These are phyloP conservation scores for Busseola fusca DNA, from an alignment of 2,888 invertebrate species.

Conservation along the genomic window DNA sequence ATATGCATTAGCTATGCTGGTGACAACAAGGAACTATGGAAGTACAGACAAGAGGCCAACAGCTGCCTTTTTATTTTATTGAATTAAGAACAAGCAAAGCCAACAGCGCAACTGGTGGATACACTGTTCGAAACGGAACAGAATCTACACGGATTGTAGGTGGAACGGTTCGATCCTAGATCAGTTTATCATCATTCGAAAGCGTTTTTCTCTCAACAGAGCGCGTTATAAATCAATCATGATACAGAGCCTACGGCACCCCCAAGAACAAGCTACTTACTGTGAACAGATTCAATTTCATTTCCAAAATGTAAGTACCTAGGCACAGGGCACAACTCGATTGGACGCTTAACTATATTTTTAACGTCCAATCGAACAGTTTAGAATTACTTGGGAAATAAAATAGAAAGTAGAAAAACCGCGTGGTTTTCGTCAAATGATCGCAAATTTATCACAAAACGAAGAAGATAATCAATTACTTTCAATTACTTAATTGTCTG, in stretches of 20 bases:
- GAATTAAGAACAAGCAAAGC: background rate
- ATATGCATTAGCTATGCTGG: background rate
- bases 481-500: constrained; percentile 3
- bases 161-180: background rate
- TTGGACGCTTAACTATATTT: background rate
- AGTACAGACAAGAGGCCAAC: background rate
- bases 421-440: background rate
- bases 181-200: background rate
- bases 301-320: background rate
- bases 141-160: background rate
- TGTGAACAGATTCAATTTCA: constrained; percentile 14
- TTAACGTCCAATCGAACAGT: background rate
- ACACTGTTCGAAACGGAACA: background rate
- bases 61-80: background rate
- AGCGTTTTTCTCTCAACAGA: background rate
- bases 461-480: background rate
- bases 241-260: background rate
- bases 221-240: background rate
- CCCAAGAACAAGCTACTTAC: background rate
- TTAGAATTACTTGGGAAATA: background rate
- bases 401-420: background rate
- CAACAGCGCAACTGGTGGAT: background rate
- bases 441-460: background rate
- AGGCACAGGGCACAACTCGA: background rate
- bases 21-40: background rate